Conservation (phyloP, 2,888 invertebrate genomes). For the Tridacna gigas region DNA sequence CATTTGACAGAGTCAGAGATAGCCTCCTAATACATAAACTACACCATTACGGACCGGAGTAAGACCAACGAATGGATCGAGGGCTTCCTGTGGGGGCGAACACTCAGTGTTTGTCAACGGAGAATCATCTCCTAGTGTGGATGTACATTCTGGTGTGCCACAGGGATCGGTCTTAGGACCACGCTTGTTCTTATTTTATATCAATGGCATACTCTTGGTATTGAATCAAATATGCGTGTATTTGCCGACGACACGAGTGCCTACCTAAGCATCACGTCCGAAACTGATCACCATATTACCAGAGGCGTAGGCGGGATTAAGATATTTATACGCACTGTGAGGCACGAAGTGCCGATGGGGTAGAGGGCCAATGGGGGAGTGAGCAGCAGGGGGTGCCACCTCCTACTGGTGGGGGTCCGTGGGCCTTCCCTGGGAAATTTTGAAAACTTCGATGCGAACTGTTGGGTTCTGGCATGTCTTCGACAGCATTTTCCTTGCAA, state of each 20-base stretch:
- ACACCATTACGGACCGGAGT: conserved; percentile 27
- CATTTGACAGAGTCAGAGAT: conserved; percentile 54
- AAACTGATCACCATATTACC: no score
- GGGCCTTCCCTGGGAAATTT: no score
- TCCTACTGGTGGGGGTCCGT: no score
- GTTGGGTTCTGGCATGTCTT: no score
- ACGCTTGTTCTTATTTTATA: conserved; percentile 21
- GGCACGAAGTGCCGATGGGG: no score
- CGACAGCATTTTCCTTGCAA: no score
- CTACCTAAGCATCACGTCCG: neutral
- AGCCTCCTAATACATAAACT: conserved; percentile 34
- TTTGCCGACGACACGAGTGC: neutral
- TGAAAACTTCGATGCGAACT: no score
- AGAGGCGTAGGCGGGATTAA: no score
- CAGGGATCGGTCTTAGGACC: conserved; percentile 24
- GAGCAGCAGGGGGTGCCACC: no score
- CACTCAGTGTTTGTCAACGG: conserved; percentile 11
- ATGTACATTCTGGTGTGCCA: conserved; percentile 20
- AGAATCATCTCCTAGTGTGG: neutral
- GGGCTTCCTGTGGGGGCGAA: conserved; percentile 1
- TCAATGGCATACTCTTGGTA: neutral
- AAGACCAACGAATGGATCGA: conserved; percentile 7
- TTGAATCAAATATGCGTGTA: conserved; percentile 8
- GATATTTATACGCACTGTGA: no score
- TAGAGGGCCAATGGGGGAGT: no score